phyloP scores from a whole-genome alignment of 2,888 invertebrate genomes.

The Coelopa pilipes region DNA sequence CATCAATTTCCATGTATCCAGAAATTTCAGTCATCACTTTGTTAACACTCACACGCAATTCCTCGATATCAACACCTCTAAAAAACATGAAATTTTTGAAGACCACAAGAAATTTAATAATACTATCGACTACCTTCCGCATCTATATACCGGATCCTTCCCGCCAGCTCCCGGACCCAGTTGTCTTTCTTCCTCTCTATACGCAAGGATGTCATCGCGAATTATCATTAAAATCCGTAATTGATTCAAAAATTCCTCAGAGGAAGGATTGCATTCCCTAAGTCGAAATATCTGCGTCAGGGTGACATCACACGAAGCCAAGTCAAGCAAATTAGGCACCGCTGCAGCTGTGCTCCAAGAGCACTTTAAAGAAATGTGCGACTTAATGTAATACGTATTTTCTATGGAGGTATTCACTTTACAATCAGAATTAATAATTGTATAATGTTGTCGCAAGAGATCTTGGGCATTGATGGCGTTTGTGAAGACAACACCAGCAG shows the following conservation, averaged over 20 bases:
- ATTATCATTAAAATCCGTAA: slow-evolving; percentile 59
- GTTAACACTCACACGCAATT: slow-evolving; percentile 57
- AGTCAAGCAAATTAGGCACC: slow-evolving; percentile 54
- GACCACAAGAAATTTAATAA: not conserved
- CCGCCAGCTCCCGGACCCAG: slow-evolving; percentile 36
- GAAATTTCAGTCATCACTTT: slow-evolving; percentile 61
- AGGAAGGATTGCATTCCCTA: slow-evolving; percentile 51
- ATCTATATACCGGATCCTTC: slow-evolving; percentile 57
- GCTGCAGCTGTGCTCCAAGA: slow-evolving; percentile 53
- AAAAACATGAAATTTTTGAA: not conserved
- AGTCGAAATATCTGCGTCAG: slow-evolving; percentile 59
- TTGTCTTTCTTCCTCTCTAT: slow-evolving; percentile 49
- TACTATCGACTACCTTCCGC: slow-evolving; percentile 52
- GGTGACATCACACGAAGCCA: slow-evolving; percentile 57
- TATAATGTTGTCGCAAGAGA: slow-evolving; percentile 51
- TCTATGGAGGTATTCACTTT: slow-evolving; percentile 55
- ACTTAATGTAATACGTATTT: slow-evolving; percentile 57
- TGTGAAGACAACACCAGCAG: slow-evolving; percentile 53
- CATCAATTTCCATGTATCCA: slow-evolving; percentile 50
- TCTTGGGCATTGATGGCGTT: slow-evolving; percentile 49
- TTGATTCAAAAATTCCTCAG: slow-evolving; percentile 61
- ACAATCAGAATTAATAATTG: slow-evolving; percentile 38
- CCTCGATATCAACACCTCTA: slow-evolving; percentile 58
- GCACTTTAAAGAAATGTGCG: slow-evolving; percentile 56
- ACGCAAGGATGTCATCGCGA: slow-evolving; percentile 62